Evolutionary conservation across 2,797 vertebrate species (phyloP).

Genomic region (Danio jaintianensis): DNA sequence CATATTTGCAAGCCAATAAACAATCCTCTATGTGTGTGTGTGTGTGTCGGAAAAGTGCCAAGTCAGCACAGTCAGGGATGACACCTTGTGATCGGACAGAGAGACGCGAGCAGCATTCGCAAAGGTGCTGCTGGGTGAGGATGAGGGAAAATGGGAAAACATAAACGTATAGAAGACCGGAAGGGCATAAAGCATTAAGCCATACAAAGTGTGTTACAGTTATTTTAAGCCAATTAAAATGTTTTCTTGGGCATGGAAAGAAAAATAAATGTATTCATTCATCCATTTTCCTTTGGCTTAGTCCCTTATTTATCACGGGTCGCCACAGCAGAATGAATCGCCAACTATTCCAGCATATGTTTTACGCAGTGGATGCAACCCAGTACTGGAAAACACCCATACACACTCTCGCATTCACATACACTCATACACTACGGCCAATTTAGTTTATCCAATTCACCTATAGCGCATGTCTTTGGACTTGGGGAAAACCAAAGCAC

Average conservation of each 20-base stretch:
- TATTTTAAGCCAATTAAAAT: neutral
- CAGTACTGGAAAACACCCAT: too few species aligned
- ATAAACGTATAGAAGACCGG: too few species aligned
- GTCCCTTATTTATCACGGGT: too few species aligned
- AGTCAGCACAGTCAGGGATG: conserved; percentile 54
- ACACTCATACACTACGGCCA: too few species aligned
- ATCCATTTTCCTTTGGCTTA: too few species aligned
- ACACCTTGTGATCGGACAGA: conserved; percentile 54
- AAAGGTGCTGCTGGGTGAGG: conserved; percentile 21
- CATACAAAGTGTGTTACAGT: neutral
- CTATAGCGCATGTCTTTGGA: too few species aligned
- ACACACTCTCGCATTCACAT: too few species aligned
- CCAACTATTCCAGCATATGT: too few species aligned
- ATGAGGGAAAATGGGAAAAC: neutral
- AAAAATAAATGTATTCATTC: neutral
- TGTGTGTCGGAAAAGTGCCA: conserved; percentile 56
- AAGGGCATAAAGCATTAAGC: neutral
- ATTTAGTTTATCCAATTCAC: too few species aligned
- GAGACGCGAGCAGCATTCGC: conserved; percentile 47
- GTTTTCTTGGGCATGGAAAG: neutral
- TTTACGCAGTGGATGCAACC: too few species aligned
- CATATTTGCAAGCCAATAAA: conserved; percentile 80
- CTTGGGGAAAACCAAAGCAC: too few species aligned
- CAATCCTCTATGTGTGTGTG: conserved; percentile 63
- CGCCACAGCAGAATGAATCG: too few species aligned